A percentile compares a stretch with the other conserved stretches of the same genome.
phyloP scores from a whole-genome alignment of 2,888 invertebrate genomes.

The Tinea semifulvella region DNA sequence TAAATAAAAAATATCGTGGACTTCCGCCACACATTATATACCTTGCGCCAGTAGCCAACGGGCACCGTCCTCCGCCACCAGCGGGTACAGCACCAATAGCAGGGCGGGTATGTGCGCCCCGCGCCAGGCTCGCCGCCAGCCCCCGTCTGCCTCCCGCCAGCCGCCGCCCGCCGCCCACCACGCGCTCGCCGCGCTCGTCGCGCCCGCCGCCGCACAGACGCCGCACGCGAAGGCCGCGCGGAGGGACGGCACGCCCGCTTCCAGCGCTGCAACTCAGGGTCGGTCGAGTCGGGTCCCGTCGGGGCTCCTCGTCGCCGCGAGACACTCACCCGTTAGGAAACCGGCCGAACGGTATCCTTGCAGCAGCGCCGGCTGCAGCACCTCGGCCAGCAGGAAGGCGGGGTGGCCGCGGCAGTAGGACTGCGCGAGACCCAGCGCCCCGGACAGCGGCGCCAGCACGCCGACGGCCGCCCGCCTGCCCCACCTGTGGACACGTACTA shows the following conservation, averaged over 20 bases:
- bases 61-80: constrained; percentile 76
- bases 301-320: background rate
- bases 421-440: constrained; percentile 37
- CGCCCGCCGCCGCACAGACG: constrained; percentile 65
- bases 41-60: constrained; percentile 78
- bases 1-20: no score
- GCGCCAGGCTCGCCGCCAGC: constrained; percentile 75
- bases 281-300: background rate
- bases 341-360: constrained; percentile 17
- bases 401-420: constrained; percentile 42
- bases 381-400: constrained; percentile 41
- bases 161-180: constrained; percentile 71
- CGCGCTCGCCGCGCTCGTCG: constrained; percentile 69
- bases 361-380: constrained; percentile 40
- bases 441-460: constrained; percentile 23
- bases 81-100: constrained; percentile 71
- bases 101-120: constrained; percentile 73
- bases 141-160: constrained; percentile 68
- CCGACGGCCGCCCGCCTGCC: constrained; percentile 20
- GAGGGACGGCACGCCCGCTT: constrained; percentile 25
- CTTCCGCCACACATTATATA: constrained; percentile 60
- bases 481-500: background rate
- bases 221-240: constrained; percentile 74
- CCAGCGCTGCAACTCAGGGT: background rate
- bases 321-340: background rate